These are phyloP conservation scores for Holothuria scabra DNA, from an alignment of 53 echinoderm and acorn worm genomes.

Conservation along the genomic window DNA sequence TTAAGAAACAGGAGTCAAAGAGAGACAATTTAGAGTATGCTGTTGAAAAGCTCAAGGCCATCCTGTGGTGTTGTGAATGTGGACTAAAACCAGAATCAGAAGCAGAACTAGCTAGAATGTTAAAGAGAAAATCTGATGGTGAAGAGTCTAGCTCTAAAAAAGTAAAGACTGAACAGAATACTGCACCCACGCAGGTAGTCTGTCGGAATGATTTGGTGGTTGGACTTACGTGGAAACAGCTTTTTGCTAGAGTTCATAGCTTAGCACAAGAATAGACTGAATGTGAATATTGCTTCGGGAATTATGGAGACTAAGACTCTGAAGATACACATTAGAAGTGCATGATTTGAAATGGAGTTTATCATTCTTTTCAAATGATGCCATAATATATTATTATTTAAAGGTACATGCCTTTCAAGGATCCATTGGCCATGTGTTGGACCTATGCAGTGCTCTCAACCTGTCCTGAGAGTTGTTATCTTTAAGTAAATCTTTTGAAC, in stretches of 20 bases:
- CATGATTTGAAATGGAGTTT: no score
- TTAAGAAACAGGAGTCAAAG: background rate
- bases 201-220: conserved; percentile 43
- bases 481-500: no score
- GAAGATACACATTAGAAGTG: no score
- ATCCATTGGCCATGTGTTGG: no score
- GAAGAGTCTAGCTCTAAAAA: background rate
- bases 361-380: no score
- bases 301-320: no score
- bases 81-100: conserved; percentile 29
- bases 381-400: no score
- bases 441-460: no score
- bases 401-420: no score
- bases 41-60: conserved; percentile 8
- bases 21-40: conserved; percentile 4
- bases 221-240: conserved; percentile 34
- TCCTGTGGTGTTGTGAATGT: conserved; percentile 13
- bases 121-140: conserved; percentile 35
- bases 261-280: conserved; percentile 16
- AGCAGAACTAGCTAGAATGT: conserved; percentile 8
- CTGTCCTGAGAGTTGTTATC: no score
- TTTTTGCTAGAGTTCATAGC: conserved; percentile 42
- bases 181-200: conserved; percentile 25
- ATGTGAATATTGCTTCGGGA: background rate
- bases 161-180: background rate